Base-by-base conservation (phyloP, 2,797 vertebrate genomes). In the Schizopygopsis malacanthus region DNA sequence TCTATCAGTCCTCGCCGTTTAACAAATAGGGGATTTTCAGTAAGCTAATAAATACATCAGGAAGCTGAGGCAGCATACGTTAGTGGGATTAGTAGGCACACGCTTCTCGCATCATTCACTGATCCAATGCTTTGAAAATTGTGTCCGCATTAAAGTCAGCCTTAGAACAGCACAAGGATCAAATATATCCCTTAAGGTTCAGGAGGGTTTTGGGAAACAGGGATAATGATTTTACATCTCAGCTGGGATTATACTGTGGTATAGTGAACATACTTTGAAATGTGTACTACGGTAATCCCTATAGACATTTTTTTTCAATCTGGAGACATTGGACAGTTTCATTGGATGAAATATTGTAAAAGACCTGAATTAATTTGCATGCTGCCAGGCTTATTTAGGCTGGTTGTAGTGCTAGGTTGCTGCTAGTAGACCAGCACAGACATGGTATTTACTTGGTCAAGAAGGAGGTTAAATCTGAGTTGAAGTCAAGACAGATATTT, bases 11-110 rank as follows among this genome's bases (percentile, higher is more conserved):
- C 83, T 65, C 67, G 81, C 59, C 76, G 65, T 82, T 88, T 83
- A 88, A 82, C 82, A 87, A 89, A 83, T 85, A 37, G 73, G 81
- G 59, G 77, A 79, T 90, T 90, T 88, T 83, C 83, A 63, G 50
- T 45, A 79, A 73, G 78, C 75, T 87, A 86, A 85, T 87, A 86
- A 89, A 89, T 85, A 83, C 45, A 84, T 88, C 69, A 88, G 77
- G 50, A 79, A 67, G 70, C 84, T 71, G 70, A 80, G 39, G 79
- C 81, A 69, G 81, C 76, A 80, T 61, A 43, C 69, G 65, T 47
- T 67, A 73, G 86, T 45, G 28, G 83, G 86, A 89, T 90, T 86
- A 88, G 61, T 45, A 10, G 15, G 33, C 39, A 28, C 45, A 83
- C 11, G 25, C 37, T 56, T n/a, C 65, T 83, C 15, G 1, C 75